These are phyloP conservation scores for Clinocottus analis DNA, from an alignment of 2,113 vertebrate species.

Conservation along the genomic window DNA sequence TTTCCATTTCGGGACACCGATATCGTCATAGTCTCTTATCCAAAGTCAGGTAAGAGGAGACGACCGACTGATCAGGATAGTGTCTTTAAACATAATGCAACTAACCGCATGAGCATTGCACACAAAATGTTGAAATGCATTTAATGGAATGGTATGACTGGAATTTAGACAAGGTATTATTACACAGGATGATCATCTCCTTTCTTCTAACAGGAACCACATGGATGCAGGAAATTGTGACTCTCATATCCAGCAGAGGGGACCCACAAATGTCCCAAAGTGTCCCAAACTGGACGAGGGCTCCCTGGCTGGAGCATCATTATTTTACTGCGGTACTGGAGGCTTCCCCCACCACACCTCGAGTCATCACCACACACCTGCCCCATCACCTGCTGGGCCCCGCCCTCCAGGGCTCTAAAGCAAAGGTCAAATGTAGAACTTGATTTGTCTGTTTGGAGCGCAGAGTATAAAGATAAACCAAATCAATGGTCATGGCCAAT, in stretches of 20 bases:
- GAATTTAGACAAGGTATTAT: not conserved
- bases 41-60: slow-evolving; percentile 87
- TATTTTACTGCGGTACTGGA: slow-evolving; percentile 72
- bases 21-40: slow-evolving; percentile 86
- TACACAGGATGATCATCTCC: not conserved
- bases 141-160: not conserved
- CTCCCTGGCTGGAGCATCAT: slow-evolving; percentile 90
- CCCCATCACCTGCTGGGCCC: slow-evolving; percentile 79
- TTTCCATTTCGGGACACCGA: slow-evolving; percentile 85
- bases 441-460: not conserved
- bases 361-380: slow-evolving; percentile 88
- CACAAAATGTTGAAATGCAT: not conserved
- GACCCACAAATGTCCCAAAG: slow-evolving; percentile 72
- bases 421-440: slow-evolving; percentile 79
- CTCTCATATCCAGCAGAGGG: slow-evolving; percentile 82
- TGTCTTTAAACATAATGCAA: not conserved
- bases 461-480: not conserved
- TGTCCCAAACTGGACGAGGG: slow-evolving; percentile 87
- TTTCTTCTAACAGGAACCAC: slow-evolving; percentile 84
- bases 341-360: slow-evolving; percentile 36
- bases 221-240: slow-evolving; percentile 91
- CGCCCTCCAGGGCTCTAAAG: slow-evolving; percentile 78
- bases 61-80: not conserved
- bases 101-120: not conserved
- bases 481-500: not conserved